Base-by-base conservation (phyloP, 2,888 invertebrate genomes). In the Pegoplata infirma region DNA sequence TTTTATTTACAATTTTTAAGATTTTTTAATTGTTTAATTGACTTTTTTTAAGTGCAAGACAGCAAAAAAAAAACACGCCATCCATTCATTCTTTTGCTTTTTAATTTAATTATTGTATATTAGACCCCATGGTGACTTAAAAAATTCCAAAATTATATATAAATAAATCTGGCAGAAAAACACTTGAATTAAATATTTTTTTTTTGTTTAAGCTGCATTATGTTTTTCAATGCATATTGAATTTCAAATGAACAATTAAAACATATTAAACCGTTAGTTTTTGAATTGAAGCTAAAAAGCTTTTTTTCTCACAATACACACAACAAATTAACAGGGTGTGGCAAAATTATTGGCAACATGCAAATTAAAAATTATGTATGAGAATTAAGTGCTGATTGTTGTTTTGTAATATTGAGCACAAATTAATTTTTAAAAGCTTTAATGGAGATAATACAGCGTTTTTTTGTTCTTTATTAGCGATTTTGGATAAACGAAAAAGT, bases 1-100 rank as follows among this genome's bases (percentile, higher is more conserved):
- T 47, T 36, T 17, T 49, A 53, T 74, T 67, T 19, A 61, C 56
- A 53, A 55, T 21, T 25, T 49, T 46, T 64, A 21, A 21, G 49
- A 32, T 23, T 17, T n/a, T 40, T 36, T 12, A 56, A 56, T 55
- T 49, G 5, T 49, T 68, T 40, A 56, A 51, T 40, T 40, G 23
- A 14, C 28, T 49, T 56, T 49, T 46, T 32, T 46, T 40, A 19
- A 64, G 32, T 36, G 23, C 56, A 47, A 55, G n/a, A n/a, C n/a
- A n/a, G n/a, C n/a, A 63, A 55, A 23, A 7, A n/a, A 58, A 58
- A 36, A 56, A 3, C 47, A 68, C 47, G 47, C 25, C 36, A 49
- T 21, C n/a, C 14, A 25, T 44, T 40, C 19, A 25, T 21, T 7
- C 0, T 23, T 23, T 5, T 51, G n/a, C 36, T 19, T 36, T n/a